These are phyloP conservation scores for Pseudomyrmex flavicornis DNA, from an alignment of 1,140 invertebrate genomes.

Conservation along the genomic window DNA sequence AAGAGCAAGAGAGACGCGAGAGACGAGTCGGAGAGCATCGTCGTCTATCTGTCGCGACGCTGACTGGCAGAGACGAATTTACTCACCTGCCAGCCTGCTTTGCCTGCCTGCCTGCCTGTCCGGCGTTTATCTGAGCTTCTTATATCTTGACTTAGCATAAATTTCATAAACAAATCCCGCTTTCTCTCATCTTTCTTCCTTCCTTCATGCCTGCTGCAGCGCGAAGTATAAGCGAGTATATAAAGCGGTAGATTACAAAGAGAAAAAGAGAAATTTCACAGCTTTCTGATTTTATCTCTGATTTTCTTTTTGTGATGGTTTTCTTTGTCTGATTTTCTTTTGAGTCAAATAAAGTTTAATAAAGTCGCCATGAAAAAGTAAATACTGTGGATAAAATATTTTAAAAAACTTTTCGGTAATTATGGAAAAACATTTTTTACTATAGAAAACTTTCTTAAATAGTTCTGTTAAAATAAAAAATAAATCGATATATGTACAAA, in stretches of 20 bases:
- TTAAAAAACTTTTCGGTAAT: background rate
- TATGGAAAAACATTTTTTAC: background rate
- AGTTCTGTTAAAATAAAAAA: no score
- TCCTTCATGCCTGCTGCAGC: background rate
- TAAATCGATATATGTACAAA: no score
- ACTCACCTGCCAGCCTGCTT: background rate
- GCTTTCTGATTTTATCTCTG: slow-evolving; percentile 36
- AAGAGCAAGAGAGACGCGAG: slow-evolving; percentile 6
- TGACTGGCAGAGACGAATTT: slow-evolving; percentile 60
- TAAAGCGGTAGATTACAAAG: slow-evolving; percentile 37
- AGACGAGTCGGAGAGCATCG: slow-evolving; percentile 2
- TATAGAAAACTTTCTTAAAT: no score
- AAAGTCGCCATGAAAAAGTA: background rate
- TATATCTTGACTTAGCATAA: slow-evolving; percentile 53
- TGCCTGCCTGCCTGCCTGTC: slow-evolving; percentile 22
- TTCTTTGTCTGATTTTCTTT: background rate
- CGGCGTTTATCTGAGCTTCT: slow-evolving; percentile 46
- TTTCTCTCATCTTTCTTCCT: slow-evolving; percentile 8
- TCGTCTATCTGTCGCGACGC: slow-evolving; percentile 1
- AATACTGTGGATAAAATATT: background rate
- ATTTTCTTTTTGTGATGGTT: no score
- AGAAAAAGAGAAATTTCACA: slow-evolving; percentile 8
- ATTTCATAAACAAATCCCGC: slow-evolving; percentile 59
- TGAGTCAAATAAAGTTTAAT: slow-evolving; percentile 5
- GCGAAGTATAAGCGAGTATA: slow-evolving; percentile 30